Base-by-base conservation (phyloP, 2,113 vertebrate species). In the Notarius quadriscutis region DNA sequence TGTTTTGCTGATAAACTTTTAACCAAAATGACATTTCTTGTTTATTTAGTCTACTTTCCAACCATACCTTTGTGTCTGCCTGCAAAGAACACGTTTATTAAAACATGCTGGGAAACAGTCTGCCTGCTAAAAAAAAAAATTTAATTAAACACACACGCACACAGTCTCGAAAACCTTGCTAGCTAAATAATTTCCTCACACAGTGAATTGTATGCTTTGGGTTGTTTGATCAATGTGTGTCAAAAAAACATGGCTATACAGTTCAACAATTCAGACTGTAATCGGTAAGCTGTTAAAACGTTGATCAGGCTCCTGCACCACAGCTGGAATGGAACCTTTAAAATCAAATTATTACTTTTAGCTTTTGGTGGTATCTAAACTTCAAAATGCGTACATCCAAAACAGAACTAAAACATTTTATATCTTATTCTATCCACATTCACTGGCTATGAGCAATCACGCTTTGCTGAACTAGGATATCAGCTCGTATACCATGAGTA, bases 21-120 rank as follows among this genome's bases (percentile, higher is more conserved):
- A 57, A 80, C 7, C 17, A 18, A 80, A 79, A 27, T 25, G 0
- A 53, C 5, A 18, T 27, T 78, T 75, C 20, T 22, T n/a, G 8
- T 79, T 57, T 34, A 58, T 58, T 80, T 58, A 58, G 78, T 58
- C 78, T 80, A 80, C 53, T 30, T 57, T 57, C 51, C 30, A 58
- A 27, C n/a, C 15, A n/a, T 53, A 22, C 25, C 22, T 27, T 78
- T 78, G 51, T 27, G 51, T 78, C 74, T 25, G 48, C 20, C 48
- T 25, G 20, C 4, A 25, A 77, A 25, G 74, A n/a, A 2, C 18
- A n/a, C n/a, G 25, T 17, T n/a, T 53, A 53, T 55, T 6, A 53
- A 41, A 78, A 53, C 75, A 51, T 75, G 48, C 72, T 17, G 50
- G 75, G 18, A 55, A 53, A 78, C 48, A 78, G 51, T 78, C 48